phyloP scores from a whole-genome alignment of 2,888 invertebrate species.

The Rosalia funebris region DNA sequence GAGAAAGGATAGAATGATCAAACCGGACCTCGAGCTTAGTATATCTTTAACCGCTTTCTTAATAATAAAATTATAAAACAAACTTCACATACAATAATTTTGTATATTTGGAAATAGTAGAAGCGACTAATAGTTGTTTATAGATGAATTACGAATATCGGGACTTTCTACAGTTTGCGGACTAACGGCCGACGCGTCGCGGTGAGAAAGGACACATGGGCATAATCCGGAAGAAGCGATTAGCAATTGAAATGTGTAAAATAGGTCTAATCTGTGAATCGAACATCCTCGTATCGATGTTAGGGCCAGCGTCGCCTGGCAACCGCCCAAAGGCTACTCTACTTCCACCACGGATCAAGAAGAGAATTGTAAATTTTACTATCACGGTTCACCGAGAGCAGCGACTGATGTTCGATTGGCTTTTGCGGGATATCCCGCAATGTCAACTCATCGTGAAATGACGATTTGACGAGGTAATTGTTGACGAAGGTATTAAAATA shows the following conservation, averaged over 20 bases:
- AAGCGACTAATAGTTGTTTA: not conserved
- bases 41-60: no score
- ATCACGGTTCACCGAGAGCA: not conserved
- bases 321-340: conserved; percentile 56
- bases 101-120: not conserved
- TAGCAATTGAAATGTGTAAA: conserved; percentile 61
- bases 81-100: no score
- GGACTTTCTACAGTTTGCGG: conserved; percentile 18
- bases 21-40: no score
- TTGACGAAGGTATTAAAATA: no score
- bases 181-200: conserved; percentile 4
- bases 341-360: conserved; percentile 25
- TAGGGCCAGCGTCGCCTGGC: conserved; percentile 56
- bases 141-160: not conserved
- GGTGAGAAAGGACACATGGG: conserved; percentile 40
- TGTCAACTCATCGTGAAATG: no score
- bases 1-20: no score
- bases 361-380: conserved; percentile 19
- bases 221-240: conserved; percentile 52
- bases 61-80: no score
- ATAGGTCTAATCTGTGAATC: conserved; percentile 59
- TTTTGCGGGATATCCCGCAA: no score
- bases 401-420: no score
- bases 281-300: conserved; percentile 57
- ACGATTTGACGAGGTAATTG: no score